Percentiles rank a stretch among this genome's conserved stretches.
Conservation (phyloP, 1,140 invertebrate genomes). For the Nasonia giraulti region DNA sequence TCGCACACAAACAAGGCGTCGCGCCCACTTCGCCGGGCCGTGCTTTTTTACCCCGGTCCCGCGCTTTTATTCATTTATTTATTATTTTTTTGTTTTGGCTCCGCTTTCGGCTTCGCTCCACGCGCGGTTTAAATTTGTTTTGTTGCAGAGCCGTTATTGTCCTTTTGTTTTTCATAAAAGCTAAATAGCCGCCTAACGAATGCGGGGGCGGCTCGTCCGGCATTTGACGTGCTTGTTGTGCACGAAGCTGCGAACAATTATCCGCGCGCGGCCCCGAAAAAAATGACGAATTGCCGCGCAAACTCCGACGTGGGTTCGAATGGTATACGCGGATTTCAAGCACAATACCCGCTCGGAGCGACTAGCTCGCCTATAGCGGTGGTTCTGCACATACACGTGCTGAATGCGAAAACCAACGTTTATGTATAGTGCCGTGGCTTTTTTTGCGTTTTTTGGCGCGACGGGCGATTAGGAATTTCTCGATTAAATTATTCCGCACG, state of each 20-base stretch:
- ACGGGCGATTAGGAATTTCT: too few relatives aligned
- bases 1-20: not conserved
- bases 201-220: slow-evolving; percentile 55
- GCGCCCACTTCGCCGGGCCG: not conserved
- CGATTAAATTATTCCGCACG: too few relatives aligned
- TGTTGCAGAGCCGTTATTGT: not conserved
- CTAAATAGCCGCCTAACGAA: slow-evolving; percentile 65
- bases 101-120: not conserved
- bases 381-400: not conserved
- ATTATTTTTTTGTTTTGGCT: slow-evolving; percentile 5
- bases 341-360: too few relatives aligned
- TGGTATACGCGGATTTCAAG: not conserved
- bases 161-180: slow-evolving; percentile 48
- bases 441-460: too few relatives aligned
- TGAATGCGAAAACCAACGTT: not conserved
- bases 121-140: not conserved
- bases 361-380: not conserved
- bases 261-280: slow-evolving; percentile 54
- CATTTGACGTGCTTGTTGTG: slow-evolving; percentile 63
- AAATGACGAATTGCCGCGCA: slow-evolving; percentile 59
- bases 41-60: not conserved
- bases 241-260: slow-evolving; percentile 61
- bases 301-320: not conserved
- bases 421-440: too few relatives aligned
- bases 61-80: slow-evolving; percentile 33